Evolutionary conservation across 1,140 invertebrate species (phyloP), one percentile per base, ranked within the genome.

Genomic region (Diploscapter pachys): DNA sequence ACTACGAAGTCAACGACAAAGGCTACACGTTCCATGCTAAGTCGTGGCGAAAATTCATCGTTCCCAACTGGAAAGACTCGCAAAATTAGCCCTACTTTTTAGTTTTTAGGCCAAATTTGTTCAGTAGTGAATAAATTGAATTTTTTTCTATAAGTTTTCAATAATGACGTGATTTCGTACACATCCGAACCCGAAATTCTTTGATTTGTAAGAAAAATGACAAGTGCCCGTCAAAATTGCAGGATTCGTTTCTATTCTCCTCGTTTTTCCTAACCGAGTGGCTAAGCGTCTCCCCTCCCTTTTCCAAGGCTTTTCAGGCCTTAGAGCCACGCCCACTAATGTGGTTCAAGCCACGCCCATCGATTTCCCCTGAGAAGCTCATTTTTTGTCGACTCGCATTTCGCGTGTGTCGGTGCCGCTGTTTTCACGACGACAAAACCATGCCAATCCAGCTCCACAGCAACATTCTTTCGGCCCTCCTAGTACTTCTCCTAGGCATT

Each of bases 1-100:
- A 80, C 6, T 78, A 78, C 65, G 75, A 78, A 61, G 64, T 78
- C 4, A 78, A 73, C 54, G 70, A 70, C 11, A 65, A 52, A n/a
- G 77, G 77, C 31, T 78, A 77, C 77, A 71, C 75, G 57, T 54
- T 78, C 64, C 63, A 72, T 52, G 73, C 77, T 31, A 77, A 77
- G 51, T 57, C 57, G 4, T 78, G 77, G 77, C 66, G 73, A 71
- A 78, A 78, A 13, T 72, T 78, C 51, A 57, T 78, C 51, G 78
- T 79, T 4, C 73, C 75, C 13, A 78, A 78, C 53, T 78, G 77
- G 77, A 31, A 31, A 31, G 54, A 74, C 4, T 75, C 63, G 4
- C 72, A 63, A 2, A 61, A 70, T 11, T 64, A 72, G 57, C 50
- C 55, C 13, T 54, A 52, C 48, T 73, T 13, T 56, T 54, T 55